phyloP scores from a whole-genome alignment of 2,888 invertebrate species.

The Acanthosoma haemorrhoidale region DNA sequence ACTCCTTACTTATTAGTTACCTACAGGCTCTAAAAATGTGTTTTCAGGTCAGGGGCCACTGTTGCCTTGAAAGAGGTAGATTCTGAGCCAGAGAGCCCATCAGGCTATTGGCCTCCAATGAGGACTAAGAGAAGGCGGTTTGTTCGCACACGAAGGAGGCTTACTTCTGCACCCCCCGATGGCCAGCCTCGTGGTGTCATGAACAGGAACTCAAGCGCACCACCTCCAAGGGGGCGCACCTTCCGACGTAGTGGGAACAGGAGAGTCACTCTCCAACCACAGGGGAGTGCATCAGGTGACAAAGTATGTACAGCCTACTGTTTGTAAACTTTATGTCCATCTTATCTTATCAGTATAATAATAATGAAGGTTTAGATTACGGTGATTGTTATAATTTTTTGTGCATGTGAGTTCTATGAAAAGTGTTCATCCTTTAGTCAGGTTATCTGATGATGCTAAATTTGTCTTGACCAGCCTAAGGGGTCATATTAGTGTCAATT shows the following conservation, averaged over 20 bases:
- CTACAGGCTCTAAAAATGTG: no score
- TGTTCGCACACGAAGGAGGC: conserved; percentile 23
- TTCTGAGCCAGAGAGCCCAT: conserved; percentile 57
- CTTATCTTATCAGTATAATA: no score
- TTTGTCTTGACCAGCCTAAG: no score
- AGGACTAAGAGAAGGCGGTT: conserved; percentile 28
- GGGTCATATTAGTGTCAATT: no score
- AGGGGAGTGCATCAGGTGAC: conserved; percentile 18
- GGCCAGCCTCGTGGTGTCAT: background rate
- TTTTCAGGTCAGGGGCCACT: conserved; percentile 39
- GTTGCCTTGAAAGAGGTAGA: conserved; percentile 63
- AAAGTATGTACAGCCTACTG: no score
- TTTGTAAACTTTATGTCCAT: no score
- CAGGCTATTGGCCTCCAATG: conserved; percentile 19
- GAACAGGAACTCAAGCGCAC: conserved; percentile 6
- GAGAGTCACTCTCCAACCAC: conserved; percentile 5
- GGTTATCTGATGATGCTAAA: no score
- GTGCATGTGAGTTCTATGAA: no score
- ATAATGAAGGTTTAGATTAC: no score
- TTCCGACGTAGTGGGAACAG: conserved; percentile 30
- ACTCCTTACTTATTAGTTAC: no score
- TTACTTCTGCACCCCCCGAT: conserved; percentile 28
- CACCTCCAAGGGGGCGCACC: conserved; percentile 31
- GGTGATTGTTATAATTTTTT: no score
- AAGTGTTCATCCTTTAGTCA: no score